A percentile compares a stretch with the other conserved stretches of the same genome.
Evolutionary conservation across 2,888 invertebrate species (phyloP).

Genomic region (Julus scandinavius): DNA sequence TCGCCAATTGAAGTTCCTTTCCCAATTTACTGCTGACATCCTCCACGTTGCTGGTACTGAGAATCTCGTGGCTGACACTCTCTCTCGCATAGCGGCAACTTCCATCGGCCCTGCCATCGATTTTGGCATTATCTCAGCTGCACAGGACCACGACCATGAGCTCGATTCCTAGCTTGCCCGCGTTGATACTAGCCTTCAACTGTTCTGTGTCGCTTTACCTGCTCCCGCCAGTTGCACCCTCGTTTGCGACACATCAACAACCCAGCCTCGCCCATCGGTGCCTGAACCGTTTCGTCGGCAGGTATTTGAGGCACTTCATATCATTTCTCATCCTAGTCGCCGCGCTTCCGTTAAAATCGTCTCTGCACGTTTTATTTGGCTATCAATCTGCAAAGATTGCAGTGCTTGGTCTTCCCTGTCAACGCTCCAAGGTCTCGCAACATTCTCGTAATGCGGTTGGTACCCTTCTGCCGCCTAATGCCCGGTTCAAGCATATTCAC

Average conservation of each 20-base stretch:
- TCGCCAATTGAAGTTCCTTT: neutral
- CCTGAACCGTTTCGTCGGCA: neutral
- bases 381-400: neutral
- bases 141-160: neutral
- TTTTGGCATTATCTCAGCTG: neutral
- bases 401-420: neutral
- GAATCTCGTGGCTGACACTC: neutral
- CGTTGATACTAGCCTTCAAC: neutral
- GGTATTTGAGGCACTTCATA: neutral
- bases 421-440: neutral
- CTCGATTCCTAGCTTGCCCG: neutral
- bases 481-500: conserved; percentile 53
- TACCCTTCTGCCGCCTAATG: neutral
- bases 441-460: neutral
- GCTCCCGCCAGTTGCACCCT: neutral
- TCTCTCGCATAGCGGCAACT: neutral
- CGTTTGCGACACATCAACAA: neutral
- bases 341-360: neutral
- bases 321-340: neutral
- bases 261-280: neutral
- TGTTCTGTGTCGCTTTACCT: neutral
- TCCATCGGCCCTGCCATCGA: neutral
- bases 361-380: neutral
- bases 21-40: neutral
- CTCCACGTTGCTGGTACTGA: neutral